phyloP scores from a whole-genome alignment of 1,140 invertebrate genomes.

The Drosophila sp. region DNA sequence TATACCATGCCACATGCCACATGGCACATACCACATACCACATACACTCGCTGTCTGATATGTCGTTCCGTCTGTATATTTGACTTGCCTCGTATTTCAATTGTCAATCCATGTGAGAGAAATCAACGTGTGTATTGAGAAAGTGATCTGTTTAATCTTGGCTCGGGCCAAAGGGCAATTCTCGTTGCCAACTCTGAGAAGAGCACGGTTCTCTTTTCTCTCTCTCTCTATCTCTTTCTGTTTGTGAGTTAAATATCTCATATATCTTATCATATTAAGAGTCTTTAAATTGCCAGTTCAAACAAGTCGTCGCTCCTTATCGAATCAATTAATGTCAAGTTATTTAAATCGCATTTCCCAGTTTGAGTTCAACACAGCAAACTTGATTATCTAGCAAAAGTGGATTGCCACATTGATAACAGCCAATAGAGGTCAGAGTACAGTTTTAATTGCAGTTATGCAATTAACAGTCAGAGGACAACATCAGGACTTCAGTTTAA shows the following conservation, averaged over 20 bases:
- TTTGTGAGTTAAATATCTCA: conserved; percentile 1
- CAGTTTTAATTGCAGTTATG: conserved; percentile 43
- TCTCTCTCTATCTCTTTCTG: too few species aligned
- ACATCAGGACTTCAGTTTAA: background rate
- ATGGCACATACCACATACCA: conserved; percentile 9
- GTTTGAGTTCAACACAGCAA: background rate
- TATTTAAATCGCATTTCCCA: conserved; percentile 16
- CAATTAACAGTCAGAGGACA: conserved; percentile 7
- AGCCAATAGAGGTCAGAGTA: conserved; percentile 30
- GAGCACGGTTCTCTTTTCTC: too few species aligned
- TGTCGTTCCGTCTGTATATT: conserved; percentile 26
- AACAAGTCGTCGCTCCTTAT: background rate
- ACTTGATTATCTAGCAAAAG: conserved; percentile 20
- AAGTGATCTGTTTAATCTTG: conserved; percentile 9
- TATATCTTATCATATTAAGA: background rate
- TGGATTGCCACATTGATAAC: conserved; percentile 4
- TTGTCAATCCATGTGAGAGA: conserved; percentile 50
- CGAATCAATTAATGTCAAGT: background rate
- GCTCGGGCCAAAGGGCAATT: background rate
- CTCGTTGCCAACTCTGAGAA: background rate
- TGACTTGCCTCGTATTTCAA: conserved; percentile 54
- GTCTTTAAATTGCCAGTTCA: conserved; percentile 8
- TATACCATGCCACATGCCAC: conserved; percentile 4
- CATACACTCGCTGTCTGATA: conserved; percentile 1
- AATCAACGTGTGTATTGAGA: conserved; percentile 32